Conservation (phyloP, 2,113 vertebrate species). For the Anser brachyrhynchus region DNA sequence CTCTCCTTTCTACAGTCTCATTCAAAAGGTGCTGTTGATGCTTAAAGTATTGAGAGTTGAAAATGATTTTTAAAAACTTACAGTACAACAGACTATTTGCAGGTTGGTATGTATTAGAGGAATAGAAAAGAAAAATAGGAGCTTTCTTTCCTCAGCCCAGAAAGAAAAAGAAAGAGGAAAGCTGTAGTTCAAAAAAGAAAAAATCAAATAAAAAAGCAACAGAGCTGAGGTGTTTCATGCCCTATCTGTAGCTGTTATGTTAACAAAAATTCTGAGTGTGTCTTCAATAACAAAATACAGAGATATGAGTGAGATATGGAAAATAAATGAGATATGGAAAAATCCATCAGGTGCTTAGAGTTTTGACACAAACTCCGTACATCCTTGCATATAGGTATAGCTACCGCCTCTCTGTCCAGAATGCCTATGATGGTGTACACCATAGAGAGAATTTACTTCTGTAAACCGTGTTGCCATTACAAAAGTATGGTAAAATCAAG, state of each 20-base stretch:
- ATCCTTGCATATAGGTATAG: not conserved
- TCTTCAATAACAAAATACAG: not conserved
- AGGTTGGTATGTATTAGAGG: not conserved
- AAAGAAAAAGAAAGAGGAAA: not conserved
- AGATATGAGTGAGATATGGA: not conserved
- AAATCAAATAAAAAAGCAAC: not conserved
- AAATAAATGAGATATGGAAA: not conserved
- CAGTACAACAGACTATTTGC: not conserved
- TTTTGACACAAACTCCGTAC: not conserved
- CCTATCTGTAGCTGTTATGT: not conserved
- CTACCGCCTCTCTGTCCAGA: not conserved
- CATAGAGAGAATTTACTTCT: not conserved
- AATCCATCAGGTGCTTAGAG: not conserved
- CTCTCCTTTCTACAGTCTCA: not conserved
- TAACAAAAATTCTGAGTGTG: not conserved
- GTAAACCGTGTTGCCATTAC: not conserved
- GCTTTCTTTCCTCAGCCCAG: not conserved
- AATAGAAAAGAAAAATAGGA: not conserved
- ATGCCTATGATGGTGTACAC: not conserved
- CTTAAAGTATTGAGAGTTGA: not conserved
- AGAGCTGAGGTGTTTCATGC: not conserved
- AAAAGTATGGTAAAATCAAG: not conserved
- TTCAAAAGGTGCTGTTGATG: not conserved
- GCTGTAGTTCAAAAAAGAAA: not conserved
- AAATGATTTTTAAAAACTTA: not conserved